Base-by-base conservation (phyloP, 2,113 vertebrate genomes). In the Prunella fulvescens region DNA sequence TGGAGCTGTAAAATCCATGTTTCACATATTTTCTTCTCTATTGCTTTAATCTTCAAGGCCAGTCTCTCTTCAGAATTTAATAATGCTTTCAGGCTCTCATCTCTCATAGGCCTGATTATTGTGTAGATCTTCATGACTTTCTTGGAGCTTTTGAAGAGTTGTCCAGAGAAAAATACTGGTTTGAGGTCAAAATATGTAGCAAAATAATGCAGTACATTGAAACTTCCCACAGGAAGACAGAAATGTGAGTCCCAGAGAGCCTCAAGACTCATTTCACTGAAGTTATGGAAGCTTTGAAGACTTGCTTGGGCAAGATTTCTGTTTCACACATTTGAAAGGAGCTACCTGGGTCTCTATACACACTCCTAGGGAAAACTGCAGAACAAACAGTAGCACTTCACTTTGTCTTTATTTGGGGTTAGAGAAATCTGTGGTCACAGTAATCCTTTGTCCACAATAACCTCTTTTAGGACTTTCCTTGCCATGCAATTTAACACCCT, bases 251-350 rank as follows among this genome's bases (percentile, higher is more conserved):
- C 94, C 92, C 77, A 86, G 51, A 78, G 89, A 87, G 89, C 91
- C 95, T 87, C 77, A 86, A 96, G 92, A 91, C 83, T 96, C 91
- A 72, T 92, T 97, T 95, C 73, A 72, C 77, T 67, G 70, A 91
- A 91, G 86, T 81, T 92, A 61, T 86, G 81, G 92, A 84, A 88
- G 91, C 91, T 96, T 96, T 95, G 92, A 96, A 93, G 91, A 83
- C 92, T 95, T 95, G 95, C 94, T 96, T 93, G 92, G 92, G 48
- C 95, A 96, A 81, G 92, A 94, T 86, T 95, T 93, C 83, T 74
- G 2, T 81, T 95, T 89, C 96, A 86, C 91, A 45, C 91, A 48
- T 91, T 95, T 95, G 91, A 89, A 96, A 95, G 80, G 67, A 92
- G 26, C 72, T 94, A 56, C 33, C 57, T 78, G 39, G 11, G 23